Evolutionary conservation across 1,140 invertebrate species (phyloP).

Genomic region (Pectinophora gossypiella): DNA sequence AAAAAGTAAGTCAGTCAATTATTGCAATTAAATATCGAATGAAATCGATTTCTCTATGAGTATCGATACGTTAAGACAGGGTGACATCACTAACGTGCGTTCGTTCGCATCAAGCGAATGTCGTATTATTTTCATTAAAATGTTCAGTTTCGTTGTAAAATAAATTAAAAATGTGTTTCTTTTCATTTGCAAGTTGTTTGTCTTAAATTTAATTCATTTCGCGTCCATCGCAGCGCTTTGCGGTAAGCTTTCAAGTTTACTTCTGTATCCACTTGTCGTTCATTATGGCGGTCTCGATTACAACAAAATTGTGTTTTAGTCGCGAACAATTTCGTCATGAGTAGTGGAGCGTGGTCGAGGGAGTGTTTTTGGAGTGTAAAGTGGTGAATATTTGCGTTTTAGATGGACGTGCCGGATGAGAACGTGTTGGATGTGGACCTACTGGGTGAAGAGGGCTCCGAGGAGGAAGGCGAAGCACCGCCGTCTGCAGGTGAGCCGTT

Average conservation of each 20-base stretch:
- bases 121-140: constrained; percentile 32
- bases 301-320: constrained; percentile 43
- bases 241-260: constrained; percentile 60
- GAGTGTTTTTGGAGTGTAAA: background rate
- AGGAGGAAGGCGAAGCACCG: constrained; percentile 69
- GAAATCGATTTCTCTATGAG: no score
- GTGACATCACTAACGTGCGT: constrained; percentile 22
- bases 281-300: constrained; percentile 66
- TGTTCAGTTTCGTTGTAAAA: constrained; percentile 31
- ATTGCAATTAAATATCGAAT: no score
- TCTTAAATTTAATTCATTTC: constrained; percentile 40
- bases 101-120: constrained; percentile 29
- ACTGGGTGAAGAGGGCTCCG: constrained; percentile 68
- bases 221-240: constrained; percentile 60
- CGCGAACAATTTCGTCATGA: constrained; percentile 38
- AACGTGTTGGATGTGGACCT: constrained; percentile 66
- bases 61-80: background rate
- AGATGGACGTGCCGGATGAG: constrained; percentile 70
- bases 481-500: constrained; percentile 60
- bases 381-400: constrained; percentile 24
- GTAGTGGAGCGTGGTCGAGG: constrained; percentile 10
- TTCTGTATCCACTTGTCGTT: constrained; percentile 58
- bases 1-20: no score
- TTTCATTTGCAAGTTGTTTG: constrained; percentile 19
- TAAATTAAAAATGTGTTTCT: constrained; percentile 39